phyloP scores from a whole-genome alignment of 2,888 invertebrate genomes.

The Agrochola circellaris region DNA sequence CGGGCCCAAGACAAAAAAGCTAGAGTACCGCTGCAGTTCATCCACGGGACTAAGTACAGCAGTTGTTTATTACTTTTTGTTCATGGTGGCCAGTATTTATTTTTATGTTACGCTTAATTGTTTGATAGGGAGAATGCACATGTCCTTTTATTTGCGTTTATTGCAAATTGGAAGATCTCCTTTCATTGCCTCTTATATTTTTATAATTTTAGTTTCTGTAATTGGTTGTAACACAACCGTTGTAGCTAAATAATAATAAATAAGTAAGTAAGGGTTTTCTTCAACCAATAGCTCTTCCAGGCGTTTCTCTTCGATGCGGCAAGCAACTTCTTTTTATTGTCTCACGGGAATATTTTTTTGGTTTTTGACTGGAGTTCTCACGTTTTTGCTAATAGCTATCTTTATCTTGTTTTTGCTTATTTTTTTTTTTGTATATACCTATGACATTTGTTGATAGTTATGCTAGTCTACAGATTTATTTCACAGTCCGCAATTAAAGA shows the following conservation, averaged over 20 bases:
- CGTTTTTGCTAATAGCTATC: conserved; percentile 4
- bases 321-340: too few relatives aligned
- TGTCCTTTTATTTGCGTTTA: too few relatives aligned
- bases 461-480: not conserved
- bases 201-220: too few relatives aligned
- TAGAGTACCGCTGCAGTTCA: conserved; percentile 38
- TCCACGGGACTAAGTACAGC: conserved; percentile 5
- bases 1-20: conserved; percentile 18
- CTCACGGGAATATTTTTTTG: not conserved
- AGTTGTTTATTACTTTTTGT: conserved; percentile 37
- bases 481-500: not conserved
- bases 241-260: too few relatives aligned
- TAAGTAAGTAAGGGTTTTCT: too few relatives aligned
- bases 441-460: not conserved
- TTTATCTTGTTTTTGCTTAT: not conserved
- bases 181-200: too few relatives aligned
- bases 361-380: not conserved
- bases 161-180: too few relatives aligned
- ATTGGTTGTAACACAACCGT: too few relatives aligned
- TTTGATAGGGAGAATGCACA: not conserved
- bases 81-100: conserved; percentile 16
- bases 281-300: too few relatives aligned
- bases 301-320: too few relatives aligned
- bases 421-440: not conserved
- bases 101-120: conserved; percentile 42